Conservation (phyloP, 2,888 invertebrate species). For the Lottia gigantea region DNA sequence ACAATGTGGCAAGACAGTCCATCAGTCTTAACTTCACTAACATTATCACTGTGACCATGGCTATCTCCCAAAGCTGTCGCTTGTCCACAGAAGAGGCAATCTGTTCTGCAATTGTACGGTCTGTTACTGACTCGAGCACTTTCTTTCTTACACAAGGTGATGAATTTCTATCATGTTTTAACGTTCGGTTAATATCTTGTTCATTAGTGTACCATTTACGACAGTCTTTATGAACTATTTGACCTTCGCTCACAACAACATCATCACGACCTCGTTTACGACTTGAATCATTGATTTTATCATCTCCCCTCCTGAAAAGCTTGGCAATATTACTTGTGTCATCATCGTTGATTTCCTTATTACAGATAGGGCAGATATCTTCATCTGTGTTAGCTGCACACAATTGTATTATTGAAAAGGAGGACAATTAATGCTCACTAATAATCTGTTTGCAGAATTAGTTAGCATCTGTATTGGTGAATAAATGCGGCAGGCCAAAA, state of each 20-base stretch:
- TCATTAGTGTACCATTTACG: slow-evolving; percentile 17
- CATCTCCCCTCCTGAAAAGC: slow-evolving; percentile 20
- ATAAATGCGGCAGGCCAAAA: no score
- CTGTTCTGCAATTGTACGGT: slow-evolving; percentile 17
- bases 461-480: neutral
- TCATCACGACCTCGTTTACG: slow-evolving; percentile 17
- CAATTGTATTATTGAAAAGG: neutral
- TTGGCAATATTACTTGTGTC: slow-evolving; percentile 9
- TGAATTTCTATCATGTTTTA: slow-evolving; percentile 11
- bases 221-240: slow-evolving; percentile 16
- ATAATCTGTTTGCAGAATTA: neutral
- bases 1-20: no score
- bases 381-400: neutral
- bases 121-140: slow-evolving; percentile 18
- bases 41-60: slow-evolving; percentile 12
- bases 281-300: slow-evolving; percentile 23
- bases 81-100: slow-evolving; percentile 21
- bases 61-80: neutral
- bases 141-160: slow-evolving; percentile 10
- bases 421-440: neutral
- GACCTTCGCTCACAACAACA: slow-evolving; percentile 13
- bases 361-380: slow-evolving; percentile 13
- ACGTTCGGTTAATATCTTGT: slow-evolving; percentile 20
- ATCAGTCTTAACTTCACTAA: slow-evolving; percentile 6
- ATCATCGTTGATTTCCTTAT: neutral